Percentiles rank a stretch among this genome's conserved stretches.
Conservation (phyloP, 2,888 invertebrate genomes). For the Drosophila peninsularis region DNA sequence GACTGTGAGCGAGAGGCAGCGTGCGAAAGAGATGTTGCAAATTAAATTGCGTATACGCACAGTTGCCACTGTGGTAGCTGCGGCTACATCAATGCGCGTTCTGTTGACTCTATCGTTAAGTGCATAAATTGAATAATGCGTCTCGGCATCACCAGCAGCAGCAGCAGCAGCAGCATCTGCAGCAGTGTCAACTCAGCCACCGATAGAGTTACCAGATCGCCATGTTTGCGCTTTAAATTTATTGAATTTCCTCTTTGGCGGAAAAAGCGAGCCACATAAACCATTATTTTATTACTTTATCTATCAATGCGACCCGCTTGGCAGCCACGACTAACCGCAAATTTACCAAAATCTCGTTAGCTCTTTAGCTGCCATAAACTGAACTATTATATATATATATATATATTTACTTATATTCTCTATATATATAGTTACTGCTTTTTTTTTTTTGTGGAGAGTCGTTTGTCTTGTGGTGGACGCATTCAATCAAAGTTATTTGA, state of each 20-base stretch:
- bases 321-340: constrained; percentile 20
- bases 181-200: constrained; percentile 42
- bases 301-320: constrained; percentile 20
- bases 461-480: constrained; percentile 15
- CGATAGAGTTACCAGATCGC: constrained; percentile 50
- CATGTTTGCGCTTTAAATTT: constrained; percentile 48
- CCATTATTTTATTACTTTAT: constrained; percentile 53
- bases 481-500: constrained; percentile 58
- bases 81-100: constrained; percentile 29
- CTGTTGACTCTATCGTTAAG: constrained; percentile 69
- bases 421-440: not conserved
- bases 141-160: constrained; percentile 14
- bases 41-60: constrained; percentile 75
- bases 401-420: not conserved
- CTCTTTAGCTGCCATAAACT: constrained; percentile 6
- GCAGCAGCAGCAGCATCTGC: constrained; percentile 15
- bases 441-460: not conserved
- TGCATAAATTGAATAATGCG: constrained; percentile 72
- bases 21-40: constrained; percentile 42
- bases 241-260: constrained; percentile 46
- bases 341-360: constrained; percentile 18
- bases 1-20: not conserved
- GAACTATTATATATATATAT: not conserved
- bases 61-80: constrained; percentile 54
- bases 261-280: constrained; percentile 47